These are phyloP conservation scores for Pycnomerus fuliginosus DNA, from an alignment of 2,888 invertebrate genomes.

Conservation along the genomic window DNA sequence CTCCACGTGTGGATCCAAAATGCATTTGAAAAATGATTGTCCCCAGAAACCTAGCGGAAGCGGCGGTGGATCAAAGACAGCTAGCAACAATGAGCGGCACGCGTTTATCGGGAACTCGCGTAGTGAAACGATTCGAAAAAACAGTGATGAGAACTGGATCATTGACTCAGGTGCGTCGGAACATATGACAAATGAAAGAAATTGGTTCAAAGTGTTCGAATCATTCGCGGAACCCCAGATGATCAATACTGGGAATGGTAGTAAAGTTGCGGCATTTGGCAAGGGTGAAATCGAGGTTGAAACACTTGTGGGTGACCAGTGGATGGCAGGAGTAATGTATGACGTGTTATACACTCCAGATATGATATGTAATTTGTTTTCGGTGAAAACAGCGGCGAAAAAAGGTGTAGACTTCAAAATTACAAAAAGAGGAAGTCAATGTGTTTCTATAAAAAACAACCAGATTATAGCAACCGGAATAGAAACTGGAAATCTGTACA, in stretches of 20 bases:
- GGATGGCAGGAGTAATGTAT: neutral
- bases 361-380: neutral
- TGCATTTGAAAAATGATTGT: neutral
- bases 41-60: no score
- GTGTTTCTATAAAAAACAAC: neutral
- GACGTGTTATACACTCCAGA: neutral
- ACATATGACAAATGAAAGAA: neutral
- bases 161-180: neutral
- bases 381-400: neutral
- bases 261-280: neutral
- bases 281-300: neutral
- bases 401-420: neutral
- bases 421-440: no score
- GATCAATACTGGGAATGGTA: neutral
- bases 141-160: neutral
- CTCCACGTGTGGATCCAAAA: slow-evolving; percentile 16
- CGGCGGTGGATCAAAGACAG: no score
- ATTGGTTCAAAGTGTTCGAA: neutral
- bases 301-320: neutral
- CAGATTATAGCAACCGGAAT: neutral
- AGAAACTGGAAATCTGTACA: neutral
- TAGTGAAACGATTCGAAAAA: neutral
- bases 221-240: neutral
- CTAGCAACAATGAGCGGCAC: no score
- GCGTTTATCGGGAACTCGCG: no score